Conservation (phyloP, 2,888 invertebrate genomes). For the Protodeltote pygarga region DNA sequence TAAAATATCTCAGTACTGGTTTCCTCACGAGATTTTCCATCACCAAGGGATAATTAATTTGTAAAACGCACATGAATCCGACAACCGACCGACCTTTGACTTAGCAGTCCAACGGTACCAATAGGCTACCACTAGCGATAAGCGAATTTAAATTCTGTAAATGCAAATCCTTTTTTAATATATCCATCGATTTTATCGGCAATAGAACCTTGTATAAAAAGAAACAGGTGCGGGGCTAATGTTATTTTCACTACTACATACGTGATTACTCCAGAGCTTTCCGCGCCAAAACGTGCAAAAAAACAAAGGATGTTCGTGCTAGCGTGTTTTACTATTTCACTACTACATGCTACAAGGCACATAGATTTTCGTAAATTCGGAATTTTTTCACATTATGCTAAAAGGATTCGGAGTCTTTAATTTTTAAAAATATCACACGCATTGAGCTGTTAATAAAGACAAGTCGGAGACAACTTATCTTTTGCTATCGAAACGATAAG, state of each 20-base stretch:
- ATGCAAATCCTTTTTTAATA: constrained; percentile 3
- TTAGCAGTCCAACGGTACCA: too few species aligned
- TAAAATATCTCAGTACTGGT: too few species aligned
- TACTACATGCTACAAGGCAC: constrained; percentile 1
- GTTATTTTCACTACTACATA: constrained; percentile 34
- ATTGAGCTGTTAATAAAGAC: constrained; percentile 55
- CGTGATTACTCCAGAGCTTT: constrained; percentile 24
- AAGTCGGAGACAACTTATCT: too few species aligned
- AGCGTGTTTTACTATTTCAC: neutral
- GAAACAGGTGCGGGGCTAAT: constrained; percentile 29
- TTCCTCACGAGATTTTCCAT: too few species aligned
- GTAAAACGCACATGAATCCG: too few species aligned
- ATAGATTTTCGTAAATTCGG: constrained; percentile 6
- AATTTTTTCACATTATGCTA: constrained; percentile 4
- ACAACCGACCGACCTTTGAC: too few species aligned
- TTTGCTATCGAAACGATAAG: too few species aligned
- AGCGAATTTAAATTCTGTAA: constrained; percentile 7
- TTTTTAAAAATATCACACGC: constrained; percentile 42
- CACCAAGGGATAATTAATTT: too few species aligned
- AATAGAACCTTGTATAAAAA: constrained; percentile 21
- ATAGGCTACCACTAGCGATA: too few species aligned
- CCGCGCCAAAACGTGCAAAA: constrained; percentile 25
- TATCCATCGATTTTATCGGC: constrained; percentile 15
- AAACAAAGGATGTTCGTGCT: neutral
- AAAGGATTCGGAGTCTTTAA: constrained; percentile 30